Percentiles rank a stretch among this genome's conserved stretches.
Conservation (phyloP, 2,113 vertebrate species). For the Oryzias melastigma region DNA sequence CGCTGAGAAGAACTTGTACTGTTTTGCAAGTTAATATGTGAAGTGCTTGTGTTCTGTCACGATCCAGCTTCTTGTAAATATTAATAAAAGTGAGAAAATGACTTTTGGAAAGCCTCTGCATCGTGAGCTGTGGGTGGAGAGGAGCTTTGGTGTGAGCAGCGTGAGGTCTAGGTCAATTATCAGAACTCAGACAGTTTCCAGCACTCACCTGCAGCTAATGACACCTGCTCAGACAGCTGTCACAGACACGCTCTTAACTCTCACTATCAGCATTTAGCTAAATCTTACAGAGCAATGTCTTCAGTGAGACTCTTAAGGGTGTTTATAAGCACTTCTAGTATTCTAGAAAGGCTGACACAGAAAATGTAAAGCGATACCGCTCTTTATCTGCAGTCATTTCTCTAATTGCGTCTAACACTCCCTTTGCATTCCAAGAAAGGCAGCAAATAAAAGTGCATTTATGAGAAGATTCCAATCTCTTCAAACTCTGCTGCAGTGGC, state of each 20-base stretch:
- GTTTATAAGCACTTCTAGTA: background rate
- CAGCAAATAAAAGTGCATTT: constrained; percentile 39
- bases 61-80: background rate
- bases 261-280: background rate
- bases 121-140: constrained; percentile 16
- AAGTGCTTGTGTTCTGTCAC: background rate
- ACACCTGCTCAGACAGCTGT: constrained; percentile 47
- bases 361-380: background rate
- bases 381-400: constrained; percentile 14
- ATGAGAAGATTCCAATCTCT: constrained; percentile 31
- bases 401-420: constrained; percentile 9
- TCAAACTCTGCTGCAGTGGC: constrained; percentile 50
- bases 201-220: constrained; percentile 17
- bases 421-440: constrained; percentile 33
- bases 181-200: constrained; percentile 11
- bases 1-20: background rate
- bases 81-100: constrained; percentile 7
- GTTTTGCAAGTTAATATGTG: background rate
- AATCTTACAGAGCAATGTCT: background rate
- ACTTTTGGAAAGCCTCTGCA: background rate
- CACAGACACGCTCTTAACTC: constrained; percentile 5
- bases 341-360: background rate
- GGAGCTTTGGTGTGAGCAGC: constrained; percentile 12
- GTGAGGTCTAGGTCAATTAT: constrained; percentile 29
- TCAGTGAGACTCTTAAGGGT: background rate